These are phyloP conservation scores for Platalea minor DNA, from an alignment of 2,797 vertebrate species.

Conservation along the genomic window DNA sequence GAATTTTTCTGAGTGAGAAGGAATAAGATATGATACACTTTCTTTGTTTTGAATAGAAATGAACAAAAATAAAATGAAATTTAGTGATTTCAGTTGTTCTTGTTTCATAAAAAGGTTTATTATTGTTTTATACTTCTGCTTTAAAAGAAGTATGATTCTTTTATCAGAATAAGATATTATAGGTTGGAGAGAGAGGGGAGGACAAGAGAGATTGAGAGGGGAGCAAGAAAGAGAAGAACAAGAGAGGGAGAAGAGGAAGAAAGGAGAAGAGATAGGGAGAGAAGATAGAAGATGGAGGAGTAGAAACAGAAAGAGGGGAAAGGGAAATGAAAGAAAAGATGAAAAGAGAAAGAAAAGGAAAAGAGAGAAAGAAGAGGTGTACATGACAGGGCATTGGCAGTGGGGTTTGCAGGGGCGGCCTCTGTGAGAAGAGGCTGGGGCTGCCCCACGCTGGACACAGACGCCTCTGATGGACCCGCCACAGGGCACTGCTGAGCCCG, in stretches of 20 bases:
- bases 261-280: background rate
- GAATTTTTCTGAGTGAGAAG: background rate
- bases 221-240: background rate
- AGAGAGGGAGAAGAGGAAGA: background rate
- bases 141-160: background rate
- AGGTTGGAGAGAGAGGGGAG: background rate
- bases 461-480: fast-evolving
- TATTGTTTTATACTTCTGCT: background rate
- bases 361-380: background rate
- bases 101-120: background rate
- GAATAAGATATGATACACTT: background rate
- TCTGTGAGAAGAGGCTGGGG: background rate
- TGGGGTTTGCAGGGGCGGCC: background rate
- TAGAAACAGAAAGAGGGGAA: background rate
- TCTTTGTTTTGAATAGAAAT: background rate
- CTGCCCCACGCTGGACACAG: background rate
- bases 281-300: background rate
- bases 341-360: background rate
- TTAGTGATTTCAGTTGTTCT: background rate
- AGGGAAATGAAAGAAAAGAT: background rate
- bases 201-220: background rate
- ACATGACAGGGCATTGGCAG: background rate
- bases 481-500: background rate
- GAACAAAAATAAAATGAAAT: background rate
- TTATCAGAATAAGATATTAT: background rate